phyloP scores from a whole-genome alignment of 2,113 vertebrate genomes.

The Orycteropus afer region DNA sequence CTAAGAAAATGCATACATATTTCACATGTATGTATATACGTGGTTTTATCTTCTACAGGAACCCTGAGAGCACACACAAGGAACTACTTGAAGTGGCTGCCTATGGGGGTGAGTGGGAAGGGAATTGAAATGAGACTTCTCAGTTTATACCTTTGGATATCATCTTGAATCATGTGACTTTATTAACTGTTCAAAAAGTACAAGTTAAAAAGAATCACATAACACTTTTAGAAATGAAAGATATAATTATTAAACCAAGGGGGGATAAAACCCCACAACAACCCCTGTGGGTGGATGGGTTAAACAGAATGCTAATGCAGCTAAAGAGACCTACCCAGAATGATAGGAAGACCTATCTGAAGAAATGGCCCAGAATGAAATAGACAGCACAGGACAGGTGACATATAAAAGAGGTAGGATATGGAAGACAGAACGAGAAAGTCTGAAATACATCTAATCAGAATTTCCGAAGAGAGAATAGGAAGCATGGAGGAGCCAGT shows the following conservation, averaged over 20 bases:
- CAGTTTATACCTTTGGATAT: no score
- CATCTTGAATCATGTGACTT: no score
- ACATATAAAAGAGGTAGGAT: neutral
- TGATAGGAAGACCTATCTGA: neutral
- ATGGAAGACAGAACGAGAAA: neutral
- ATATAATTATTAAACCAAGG: neutral
- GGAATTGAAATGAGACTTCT: no score
- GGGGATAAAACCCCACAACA: no score
- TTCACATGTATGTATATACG: no score
- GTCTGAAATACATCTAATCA: neutral
- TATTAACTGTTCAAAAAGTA: no score
- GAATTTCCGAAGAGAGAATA: slow-evolving; percentile 16
- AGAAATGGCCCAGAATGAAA: neutral
- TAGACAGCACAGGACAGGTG: neutral
- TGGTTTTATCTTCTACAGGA: no score
- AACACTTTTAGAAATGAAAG: neutral
- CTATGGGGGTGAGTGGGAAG: no score
- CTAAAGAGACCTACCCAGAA: neutral
- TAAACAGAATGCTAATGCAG: neutral
- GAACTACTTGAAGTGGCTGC: no score
- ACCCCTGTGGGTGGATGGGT: neutral
- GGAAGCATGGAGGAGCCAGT: neutral
- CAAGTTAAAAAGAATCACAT: neutral
- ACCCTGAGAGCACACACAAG: no score
- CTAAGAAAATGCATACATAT: no score